A percentile compares a stretch with the other conserved stretches of the same genome.
Conservation (phyloP, 1,140 invertebrate genomes). For the Pachypeltis micranthus region DNA sequence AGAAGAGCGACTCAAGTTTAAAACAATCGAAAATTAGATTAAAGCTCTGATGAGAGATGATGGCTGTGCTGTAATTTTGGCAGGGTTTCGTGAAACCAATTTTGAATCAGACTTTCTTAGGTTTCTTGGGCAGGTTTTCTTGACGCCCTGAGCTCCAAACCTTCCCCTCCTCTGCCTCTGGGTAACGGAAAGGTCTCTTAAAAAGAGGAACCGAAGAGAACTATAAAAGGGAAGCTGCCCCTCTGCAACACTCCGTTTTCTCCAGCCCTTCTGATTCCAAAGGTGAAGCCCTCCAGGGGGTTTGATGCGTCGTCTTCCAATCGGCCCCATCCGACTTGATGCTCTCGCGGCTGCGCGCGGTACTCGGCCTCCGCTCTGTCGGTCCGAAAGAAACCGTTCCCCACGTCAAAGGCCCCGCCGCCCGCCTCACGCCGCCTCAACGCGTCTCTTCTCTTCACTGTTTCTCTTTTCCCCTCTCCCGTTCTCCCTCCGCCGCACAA, state of each 20-base stretch:
- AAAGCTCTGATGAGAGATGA: too few relatives aligned
- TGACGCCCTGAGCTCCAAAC: too few relatives aligned
- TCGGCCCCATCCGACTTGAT: neutral
- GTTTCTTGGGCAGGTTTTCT: too few relatives aligned
- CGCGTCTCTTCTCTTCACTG: neutral
- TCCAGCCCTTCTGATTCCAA: neutral
- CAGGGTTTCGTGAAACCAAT: too few relatives aligned
- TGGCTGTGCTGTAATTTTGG: too few relatives aligned
- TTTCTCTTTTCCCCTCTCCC: neutral
- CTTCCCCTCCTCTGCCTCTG: neutral
- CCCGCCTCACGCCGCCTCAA: neutral
- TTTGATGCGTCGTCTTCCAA: slow-evolving; percentile 13
- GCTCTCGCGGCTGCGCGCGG: neutral
- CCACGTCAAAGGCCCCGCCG: too few relatives aligned
- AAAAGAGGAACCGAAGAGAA: too few relatives aligned
- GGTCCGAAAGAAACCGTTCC: neutral
- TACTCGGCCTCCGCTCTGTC: neutral
- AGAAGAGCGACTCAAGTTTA: too few relatives aligned
- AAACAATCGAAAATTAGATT: too few relatives aligned
- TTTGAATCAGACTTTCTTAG: too few relatives aligned
- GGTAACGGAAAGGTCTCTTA: too few relatives aligned
- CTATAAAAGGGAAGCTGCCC: too few relatives aligned
- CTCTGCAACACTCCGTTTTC: slow-evolving; percentile 3
- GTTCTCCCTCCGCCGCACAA: neutral
- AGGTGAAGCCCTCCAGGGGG: slow-evolving; percentile 2